Percentiles rank a stretch among this genome's conserved stretches.
Conservation (phyloP, 2,113 vertebrate species). For the Sinocyclocheilus anophthalmus region DNA sequence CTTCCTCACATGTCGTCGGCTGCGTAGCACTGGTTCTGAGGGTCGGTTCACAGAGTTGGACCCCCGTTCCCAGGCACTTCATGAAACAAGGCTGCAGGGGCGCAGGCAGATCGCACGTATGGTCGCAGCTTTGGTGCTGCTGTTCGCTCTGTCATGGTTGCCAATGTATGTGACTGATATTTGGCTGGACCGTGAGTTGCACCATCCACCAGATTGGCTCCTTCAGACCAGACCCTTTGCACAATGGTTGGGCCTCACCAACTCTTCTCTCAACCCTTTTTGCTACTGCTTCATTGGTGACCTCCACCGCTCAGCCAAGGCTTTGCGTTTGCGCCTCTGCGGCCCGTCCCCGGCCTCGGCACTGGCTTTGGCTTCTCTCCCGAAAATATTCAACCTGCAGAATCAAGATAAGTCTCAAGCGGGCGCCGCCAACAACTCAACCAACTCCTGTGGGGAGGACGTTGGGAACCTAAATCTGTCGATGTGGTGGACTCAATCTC, state of each 20-base stretch:
- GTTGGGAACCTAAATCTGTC: constrained; percentile 7
- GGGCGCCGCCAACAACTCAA: neutral
- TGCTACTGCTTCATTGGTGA: constrained; percentile 75
- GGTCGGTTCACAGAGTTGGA: constrained; percentile 53
- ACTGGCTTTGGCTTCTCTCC: constrained; percentile 41
- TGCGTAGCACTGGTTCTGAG: constrained; percentile 59
- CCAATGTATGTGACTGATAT: constrained; percentile 72
- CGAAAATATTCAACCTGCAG: constrained; percentile 41
- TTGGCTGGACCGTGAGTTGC: constrained; percentile 69
- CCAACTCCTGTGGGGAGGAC: neutral
- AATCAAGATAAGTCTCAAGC: constrained; percentile 9
- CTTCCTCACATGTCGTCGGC: constrained; percentile 64
- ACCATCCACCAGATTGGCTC: constrained; percentile 66
- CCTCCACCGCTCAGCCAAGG: constrained; percentile 67
- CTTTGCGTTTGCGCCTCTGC: constrained; percentile 76
- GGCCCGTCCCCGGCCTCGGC: constrained; percentile 41
- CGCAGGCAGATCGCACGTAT: constrained; percentile 72
- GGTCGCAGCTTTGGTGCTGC: constrained; percentile 70
- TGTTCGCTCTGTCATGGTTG: constrained; percentile 71
- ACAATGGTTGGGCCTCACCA: constrained; percentile 73
- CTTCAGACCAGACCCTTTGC: constrained; percentile 68
- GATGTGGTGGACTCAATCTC: constrained; percentile 33
- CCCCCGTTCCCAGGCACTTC: constrained; percentile 50
- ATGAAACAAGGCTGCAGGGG: constrained; percentile 58
- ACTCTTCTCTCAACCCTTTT: constrained; percentile 71